Evolutionary conservation across 2,888 invertebrate species (phyloP).

Genomic region (Orthosia gothica): DNA sequence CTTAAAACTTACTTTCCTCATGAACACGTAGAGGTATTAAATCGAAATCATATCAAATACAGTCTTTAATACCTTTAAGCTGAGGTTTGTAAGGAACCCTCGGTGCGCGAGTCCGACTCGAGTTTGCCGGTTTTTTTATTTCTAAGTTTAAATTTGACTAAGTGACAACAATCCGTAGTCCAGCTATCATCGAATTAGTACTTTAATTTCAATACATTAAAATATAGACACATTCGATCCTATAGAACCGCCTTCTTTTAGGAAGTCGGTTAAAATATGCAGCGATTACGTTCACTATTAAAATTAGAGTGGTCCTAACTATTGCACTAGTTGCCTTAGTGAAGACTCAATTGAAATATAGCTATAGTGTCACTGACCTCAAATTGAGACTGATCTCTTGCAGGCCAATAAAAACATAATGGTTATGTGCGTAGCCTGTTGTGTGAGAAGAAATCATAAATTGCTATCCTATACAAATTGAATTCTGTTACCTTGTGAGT

Average conservation of each 20-base stretch:
- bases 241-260: no score
- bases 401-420: slow-evolving; percentile 43
- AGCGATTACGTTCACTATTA: neutral
- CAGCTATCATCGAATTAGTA: neutral
- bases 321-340: neutral
- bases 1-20: no score
- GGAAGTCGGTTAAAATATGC: no score
- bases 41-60: no score
- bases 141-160: neutral
- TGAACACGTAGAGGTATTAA: no score
- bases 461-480: slow-evolving; percentile 10
- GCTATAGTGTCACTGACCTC: slow-evolving; percentile 30
- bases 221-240: no score
- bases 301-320: neutral
- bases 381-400: slow-evolving; percentile 20
- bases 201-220: no score
- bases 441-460: slow-evolving; percentile 17
- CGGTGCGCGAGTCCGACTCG: no score
- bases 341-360: neutral
- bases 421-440: slow-evolving; percentile 4
- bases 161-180: neutral
- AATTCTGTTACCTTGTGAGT: slow-evolving; percentile 22
- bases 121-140: no score
- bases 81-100: no score
- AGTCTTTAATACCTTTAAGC: no score